A percentile compares a stretch with the other conserved stretches of the same genome.
These are phyloP conservation scores for Brachyptera putata DNA, from an alignment of 2,888 invertebrate genomes.

Conservation along the genomic window DNA sequence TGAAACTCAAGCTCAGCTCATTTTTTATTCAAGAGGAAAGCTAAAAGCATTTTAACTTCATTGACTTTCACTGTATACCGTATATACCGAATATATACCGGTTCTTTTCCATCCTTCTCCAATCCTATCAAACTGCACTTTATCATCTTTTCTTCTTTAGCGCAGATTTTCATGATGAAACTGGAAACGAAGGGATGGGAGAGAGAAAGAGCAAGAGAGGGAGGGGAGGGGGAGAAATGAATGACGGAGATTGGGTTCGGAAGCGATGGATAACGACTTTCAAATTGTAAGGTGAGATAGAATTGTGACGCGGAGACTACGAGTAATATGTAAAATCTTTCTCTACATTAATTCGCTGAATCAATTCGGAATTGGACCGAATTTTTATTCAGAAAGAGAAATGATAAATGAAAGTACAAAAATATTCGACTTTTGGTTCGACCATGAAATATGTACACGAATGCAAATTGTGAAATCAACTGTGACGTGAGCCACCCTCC, in stretches of 20 bases:
- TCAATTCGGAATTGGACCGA: slow-evolving; percentile 1
- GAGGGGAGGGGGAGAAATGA: background rate
- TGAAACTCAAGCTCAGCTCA: slow-evolving; percentile 3
- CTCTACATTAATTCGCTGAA: background rate
- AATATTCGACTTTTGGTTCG: no score
- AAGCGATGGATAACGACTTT: background rate
- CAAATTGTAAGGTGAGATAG: no score
- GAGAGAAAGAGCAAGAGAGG: no score
- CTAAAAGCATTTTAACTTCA: slow-evolving; percentile 23
- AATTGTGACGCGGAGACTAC: no score
- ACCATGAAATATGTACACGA: no score
- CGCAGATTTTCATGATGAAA: slow-evolving; percentile 17
- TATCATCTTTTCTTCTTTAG: slow-evolving; percentile 1
- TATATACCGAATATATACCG: no score
- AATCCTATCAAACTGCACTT: slow-evolving; percentile 11
- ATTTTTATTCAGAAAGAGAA: no score
- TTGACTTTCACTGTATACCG: slow-evolving; percentile 12
- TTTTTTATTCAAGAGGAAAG: slow-evolving; percentile 15
- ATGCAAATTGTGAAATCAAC: no score
- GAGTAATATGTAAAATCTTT: background rate
- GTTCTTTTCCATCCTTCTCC: background rate
- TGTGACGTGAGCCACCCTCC: no score
- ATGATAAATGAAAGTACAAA: no score
- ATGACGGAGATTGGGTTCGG: background rate
- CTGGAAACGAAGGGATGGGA: no score